Percentiles rank a stretch among this genome's conserved stretches.
Conservation (phyloP, 2,797 vertebrate genomes). For the Hozukius guyotensis region DNA sequence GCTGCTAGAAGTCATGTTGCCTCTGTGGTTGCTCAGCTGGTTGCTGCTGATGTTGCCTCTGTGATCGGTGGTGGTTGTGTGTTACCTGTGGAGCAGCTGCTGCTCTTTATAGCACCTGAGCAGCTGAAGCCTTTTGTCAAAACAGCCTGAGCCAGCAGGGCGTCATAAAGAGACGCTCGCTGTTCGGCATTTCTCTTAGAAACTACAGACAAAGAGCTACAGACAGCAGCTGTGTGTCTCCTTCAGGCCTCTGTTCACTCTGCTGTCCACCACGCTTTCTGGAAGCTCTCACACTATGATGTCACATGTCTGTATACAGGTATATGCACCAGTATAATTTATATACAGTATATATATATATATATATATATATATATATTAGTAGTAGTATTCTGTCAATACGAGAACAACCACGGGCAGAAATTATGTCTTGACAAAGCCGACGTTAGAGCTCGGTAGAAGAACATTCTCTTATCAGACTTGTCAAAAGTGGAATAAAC, state of each 20-base stretch:
- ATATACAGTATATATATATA: too few relatives aligned
- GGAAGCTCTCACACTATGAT: neutral
- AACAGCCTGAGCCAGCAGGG: constrained; percentile 56
- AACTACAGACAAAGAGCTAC: constrained; percentile 37
- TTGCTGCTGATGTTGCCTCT: neutral
- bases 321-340: too few relatives aligned
- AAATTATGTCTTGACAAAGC: too few relatives aligned
- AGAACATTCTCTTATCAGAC: too few relatives aligned
- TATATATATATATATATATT: too few relatives aligned
- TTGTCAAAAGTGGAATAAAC: too few relatives aligned
- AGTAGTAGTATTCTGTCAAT: too few relatives aligned
- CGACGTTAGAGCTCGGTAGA: too few relatives aligned
- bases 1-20: constrained; percentile 54
- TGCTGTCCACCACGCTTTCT: neutral
- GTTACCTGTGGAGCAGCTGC: constrained; percentile 35
- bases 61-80: neutral
- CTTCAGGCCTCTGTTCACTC: constrained; percentile 28
- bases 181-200: constrained; percentile 54
- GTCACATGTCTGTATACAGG: neutral
- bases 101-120: constrained; percentile 68
- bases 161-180: constrained; percentile 36
- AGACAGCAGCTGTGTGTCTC: constrained; percentile 27
- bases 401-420: too few relatives aligned
- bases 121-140: constrained; percentile 46
- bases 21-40: neutral